Percentiles rank a stretch among this genome's conserved stretches.
These are phyloP conservation scores for Caretta caretta DNA, from an alignment of 2,113 vertebrate species.

Conservation along the genomic window DNA sequence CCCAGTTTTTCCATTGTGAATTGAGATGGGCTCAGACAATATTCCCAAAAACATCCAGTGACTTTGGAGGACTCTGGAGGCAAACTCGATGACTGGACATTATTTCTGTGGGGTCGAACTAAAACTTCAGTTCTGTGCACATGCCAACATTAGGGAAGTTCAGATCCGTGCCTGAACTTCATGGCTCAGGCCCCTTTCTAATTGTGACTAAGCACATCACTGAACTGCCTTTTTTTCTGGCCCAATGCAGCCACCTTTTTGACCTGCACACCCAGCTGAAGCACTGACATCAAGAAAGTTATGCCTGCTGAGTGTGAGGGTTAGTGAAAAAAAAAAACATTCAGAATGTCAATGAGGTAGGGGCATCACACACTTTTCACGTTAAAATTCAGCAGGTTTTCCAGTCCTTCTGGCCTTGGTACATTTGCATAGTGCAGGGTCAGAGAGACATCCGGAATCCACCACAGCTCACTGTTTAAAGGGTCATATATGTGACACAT, in stretches of 20 bases:
- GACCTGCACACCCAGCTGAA: constrained; percentile 44
- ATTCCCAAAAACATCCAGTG: not conserved
- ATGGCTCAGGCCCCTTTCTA: not conserved
- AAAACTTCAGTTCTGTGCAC: not conserved
- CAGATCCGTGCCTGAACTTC: not conserved
- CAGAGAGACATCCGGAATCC: constrained; percentile 56
- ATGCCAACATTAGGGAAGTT: not conserved
- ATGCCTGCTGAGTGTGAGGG: constrained; percentile 41
- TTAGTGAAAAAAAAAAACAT: constrained; percentile 36
- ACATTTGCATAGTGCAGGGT: constrained; percentile 69
- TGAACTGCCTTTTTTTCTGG: constrained; percentile 27
- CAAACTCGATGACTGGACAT: not conserved
- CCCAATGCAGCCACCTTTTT: constrained; percentile 49
- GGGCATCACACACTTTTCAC: constrained; percentile 12
- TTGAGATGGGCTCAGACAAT: not conserved
- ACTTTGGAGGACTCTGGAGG: not conserved
- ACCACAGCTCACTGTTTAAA: constrained; percentile 36
- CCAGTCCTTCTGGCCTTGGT: constrained; percentile 18
- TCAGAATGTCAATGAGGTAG: constrained; percentile 49
- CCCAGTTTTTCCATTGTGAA: not conserved
- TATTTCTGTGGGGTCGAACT: accelerated
- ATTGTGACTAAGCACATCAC: not conserved
- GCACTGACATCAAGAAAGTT: constrained; percentile 60
- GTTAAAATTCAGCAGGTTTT: constrained; percentile 70
- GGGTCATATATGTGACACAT: constrained; percentile 54